Percentiles rank a stretch among this genome's conserved stretches.
Conservation (phyloP, 2,113 vertebrate species). For the Saccopteryx leptura region DNA sequence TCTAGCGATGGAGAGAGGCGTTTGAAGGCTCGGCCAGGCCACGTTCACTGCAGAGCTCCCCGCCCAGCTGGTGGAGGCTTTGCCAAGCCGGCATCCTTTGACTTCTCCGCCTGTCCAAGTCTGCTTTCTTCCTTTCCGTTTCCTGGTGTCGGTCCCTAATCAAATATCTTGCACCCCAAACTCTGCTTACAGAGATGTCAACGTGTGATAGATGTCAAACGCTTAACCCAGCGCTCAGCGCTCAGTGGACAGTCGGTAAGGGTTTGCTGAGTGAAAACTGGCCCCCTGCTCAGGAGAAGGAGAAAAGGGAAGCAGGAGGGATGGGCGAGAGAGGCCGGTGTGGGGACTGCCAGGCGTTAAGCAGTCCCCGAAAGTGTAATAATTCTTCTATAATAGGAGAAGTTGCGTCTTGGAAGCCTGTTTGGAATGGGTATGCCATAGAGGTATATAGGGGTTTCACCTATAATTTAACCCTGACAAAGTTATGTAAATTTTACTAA, state of each 20-base stretch:
- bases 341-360: neutral
- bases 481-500: no score
- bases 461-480: no score
- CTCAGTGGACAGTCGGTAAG: neutral
- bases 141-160: neutral
- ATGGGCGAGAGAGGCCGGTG: neutral
- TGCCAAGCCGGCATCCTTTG: accelerated
- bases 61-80: neutral
- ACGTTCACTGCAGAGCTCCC: neutral
- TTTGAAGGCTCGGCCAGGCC: neutral
- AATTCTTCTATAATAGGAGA: no score
- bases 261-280: neutral
- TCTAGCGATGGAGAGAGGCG: neutral
- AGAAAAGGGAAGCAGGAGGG: neutral
- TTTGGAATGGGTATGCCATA: no score
- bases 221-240: neutral
- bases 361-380: no score
- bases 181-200: neutral
- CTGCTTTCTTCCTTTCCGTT: neutral
- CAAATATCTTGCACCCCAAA: neutral
- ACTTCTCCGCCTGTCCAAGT: neutral
- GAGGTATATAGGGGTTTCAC: no score
- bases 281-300: neutral
- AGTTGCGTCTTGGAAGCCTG: no score
- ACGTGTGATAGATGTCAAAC: neutral